Base-by-base conservation (phyloP, 2,113 vertebrate species). In the Theropithecus gelada region DNA sequence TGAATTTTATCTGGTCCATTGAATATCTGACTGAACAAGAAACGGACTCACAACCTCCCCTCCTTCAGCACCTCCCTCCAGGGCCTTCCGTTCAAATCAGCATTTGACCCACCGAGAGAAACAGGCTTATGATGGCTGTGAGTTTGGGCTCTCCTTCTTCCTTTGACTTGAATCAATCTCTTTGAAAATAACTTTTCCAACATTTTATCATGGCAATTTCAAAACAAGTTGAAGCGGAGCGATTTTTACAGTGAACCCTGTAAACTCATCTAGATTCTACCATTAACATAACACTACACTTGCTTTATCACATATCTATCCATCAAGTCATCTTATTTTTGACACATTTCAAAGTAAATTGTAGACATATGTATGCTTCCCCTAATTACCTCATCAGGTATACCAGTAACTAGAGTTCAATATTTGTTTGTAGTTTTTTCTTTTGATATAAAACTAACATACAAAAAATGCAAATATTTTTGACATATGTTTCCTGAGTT, bases 141-240 rank as follows among this genome's bases (percentile, higher is more conserved):
- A 86, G 40, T 35, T 4, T 72, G 35, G 72, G 16, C 38, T 32
- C 8, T 59, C 40, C n/a, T 55, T 45, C 48, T 57, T 40, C 48
- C 59, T 95, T 93, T 75, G 25, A 95, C 57, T 87, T 18, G 13
- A 89, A 68, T 79, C 0, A 0, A 45, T 61, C 20, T 70, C 70
- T 93, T 92, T 83, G 80, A 92, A 93, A 93, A 76, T 94, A 72
- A 59, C 20, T 70, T 96, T 88, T 45, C 22, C 48, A 89, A 40
- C 4, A 55, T 94, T 83, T 75, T 90, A 3, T 72, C 88, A 59
- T 73, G 68, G 78, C 70, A 59, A 82, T 35, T 88, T 90, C 8
- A 40, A 92, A 48, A 66, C 8, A 25, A 0, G 22, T 87, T 80
- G 40, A 79, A 52, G 27, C 17, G 20, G 59, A 87, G 80, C 30